Base-by-base conservation (phyloP, 2,797 vertebrate genomes). In the Novumbra hubbsi region DNA sequence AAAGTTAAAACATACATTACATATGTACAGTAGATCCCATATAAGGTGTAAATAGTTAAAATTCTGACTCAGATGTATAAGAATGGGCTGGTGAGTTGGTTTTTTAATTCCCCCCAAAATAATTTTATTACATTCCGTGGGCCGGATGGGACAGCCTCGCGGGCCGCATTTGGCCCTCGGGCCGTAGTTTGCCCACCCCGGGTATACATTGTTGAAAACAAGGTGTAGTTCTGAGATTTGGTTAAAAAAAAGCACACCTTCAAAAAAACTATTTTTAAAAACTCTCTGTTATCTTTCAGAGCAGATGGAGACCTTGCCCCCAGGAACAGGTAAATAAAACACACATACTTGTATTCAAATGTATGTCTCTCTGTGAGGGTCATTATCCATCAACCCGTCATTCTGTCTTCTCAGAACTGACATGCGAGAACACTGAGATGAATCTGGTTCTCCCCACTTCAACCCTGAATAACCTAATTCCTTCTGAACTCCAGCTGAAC, bases 401-500 rank as follows among this genome's bases (percentile, higher is more conserved):
- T 19, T 72, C 30, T 81, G 11, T 73, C 2, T 41, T 71, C 55
- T 68, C 76, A 94, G 93, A 84, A 81, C 75, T 94, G 70, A 89
- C 28, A 14, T 94, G 93, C 78, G 70, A 73, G 1, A 65, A 83
- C 2, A 86, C 62, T 1, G 50, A 78, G 75, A 94, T 94, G 92
- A 81, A 63, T 27, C 78, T 94, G 76, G 74, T 87, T 69, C 88
- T 94, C 6, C 92, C 93, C 0, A 6, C 91, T 17, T 4, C 64
- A 71, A 88, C 90, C 8, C 75, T 93, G 68, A 57, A 0, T 0
- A 49, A 83, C 32, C 73, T 93, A 71, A 49, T 84, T 68, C 70
- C 91, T 45, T 24, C 27, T 0, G 83, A 88, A 7, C 82, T 94
- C 60, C 87, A 91, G 82, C 90, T 93, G 72, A 93, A 94, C 79